Conservation (phyloP, 1,140 invertebrate species). For the Drosophila sulfurigaster region DNA sequence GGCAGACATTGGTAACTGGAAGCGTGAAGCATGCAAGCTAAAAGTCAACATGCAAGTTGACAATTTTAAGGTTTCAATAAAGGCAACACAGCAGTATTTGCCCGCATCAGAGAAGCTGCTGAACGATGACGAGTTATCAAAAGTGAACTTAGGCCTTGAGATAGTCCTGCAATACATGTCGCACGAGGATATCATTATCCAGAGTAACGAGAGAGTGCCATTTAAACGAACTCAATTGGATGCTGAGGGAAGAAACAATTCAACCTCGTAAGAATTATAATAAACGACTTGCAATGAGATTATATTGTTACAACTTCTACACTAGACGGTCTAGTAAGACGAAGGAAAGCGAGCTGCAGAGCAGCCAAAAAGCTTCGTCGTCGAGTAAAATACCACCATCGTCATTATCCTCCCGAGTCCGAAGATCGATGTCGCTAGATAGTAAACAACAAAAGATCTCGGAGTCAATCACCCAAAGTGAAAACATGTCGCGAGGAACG, state of each 20-base stretch:
- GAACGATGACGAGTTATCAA: neutral
- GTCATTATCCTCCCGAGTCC: neutral
- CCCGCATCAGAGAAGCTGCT: conserved; percentile 9
- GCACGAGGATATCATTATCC: conserved; percentile 21
- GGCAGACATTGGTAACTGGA: conserved; percentile 22
- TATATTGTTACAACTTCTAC: neutral
- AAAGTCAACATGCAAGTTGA: conserved; percentile 45
- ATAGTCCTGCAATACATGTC: conserved; percentile 48
- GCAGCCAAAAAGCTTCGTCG: neutral
- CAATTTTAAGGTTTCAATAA: conserved; percentile 50
- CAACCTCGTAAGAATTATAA: neutral
- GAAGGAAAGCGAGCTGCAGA: neutral
- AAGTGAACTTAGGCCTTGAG: conserved; percentile 32
- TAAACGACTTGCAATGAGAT: neutral
- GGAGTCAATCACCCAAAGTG: neutral
- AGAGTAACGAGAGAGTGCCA: neutral
- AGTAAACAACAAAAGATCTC: neutral
- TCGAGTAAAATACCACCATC: neutral
- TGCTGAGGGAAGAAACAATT: neutral
- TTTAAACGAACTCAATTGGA: conserved; percentile 22
- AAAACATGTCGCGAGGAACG: neutral
- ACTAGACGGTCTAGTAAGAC: neutral
- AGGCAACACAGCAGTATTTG: conserved; percentile 13
- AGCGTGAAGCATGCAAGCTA: conserved; percentile 35
- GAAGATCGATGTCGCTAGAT: conserved; percentile 58